Conservation (phyloP, 2,797 vertebrate species). For the Distichodus sexfasciatus region DNA sequence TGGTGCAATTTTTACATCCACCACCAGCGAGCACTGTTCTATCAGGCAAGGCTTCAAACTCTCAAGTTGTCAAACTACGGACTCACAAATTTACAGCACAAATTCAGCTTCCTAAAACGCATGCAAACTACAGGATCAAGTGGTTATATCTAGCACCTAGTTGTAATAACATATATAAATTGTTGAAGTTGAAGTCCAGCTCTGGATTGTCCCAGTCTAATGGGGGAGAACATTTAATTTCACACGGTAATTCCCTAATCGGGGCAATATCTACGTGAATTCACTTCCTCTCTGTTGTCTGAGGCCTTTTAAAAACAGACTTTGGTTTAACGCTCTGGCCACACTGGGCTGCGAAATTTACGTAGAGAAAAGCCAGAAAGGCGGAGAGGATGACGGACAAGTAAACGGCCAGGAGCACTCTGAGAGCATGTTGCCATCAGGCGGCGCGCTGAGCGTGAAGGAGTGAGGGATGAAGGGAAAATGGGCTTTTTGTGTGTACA, state of each 20-base stretch:
- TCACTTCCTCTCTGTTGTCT: slow-evolving; percentile 7
- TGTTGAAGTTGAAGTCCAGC: too few species aligned
- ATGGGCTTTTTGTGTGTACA: slow-evolving; percentile 20
- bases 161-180: too few species aligned
- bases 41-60: background rate
- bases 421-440: slow-evolving; percentile 60
- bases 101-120: background rate
- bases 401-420: slow-evolving; percentile 69
- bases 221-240: too few species aligned
- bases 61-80: background rate
- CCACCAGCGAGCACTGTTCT: slow-evolving; percentile 12
- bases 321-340: slow-evolving; percentile 58
- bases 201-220: too few species aligned
- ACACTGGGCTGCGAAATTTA: slow-evolving; percentile 67
- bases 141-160: too few species aligned
- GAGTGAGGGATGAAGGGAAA: slow-evolving; percentile 38
- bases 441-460: slow-evolving; percentile 7
- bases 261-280: background rate
- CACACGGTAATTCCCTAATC: too few species aligned
- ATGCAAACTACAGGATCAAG: too few species aligned
- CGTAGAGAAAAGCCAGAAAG: slow-evolving; percentile 72
- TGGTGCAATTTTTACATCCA: background rate
- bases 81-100: background rate
- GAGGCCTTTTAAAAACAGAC: slow-evolving; percentile 61
- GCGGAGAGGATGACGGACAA: slow-evolving; percentile 75